These are phyloP conservation scores for Cavia aperea DNA, from an alignment of 2,113 vertebrate genomes.

Conservation along the genomic window DNA sequence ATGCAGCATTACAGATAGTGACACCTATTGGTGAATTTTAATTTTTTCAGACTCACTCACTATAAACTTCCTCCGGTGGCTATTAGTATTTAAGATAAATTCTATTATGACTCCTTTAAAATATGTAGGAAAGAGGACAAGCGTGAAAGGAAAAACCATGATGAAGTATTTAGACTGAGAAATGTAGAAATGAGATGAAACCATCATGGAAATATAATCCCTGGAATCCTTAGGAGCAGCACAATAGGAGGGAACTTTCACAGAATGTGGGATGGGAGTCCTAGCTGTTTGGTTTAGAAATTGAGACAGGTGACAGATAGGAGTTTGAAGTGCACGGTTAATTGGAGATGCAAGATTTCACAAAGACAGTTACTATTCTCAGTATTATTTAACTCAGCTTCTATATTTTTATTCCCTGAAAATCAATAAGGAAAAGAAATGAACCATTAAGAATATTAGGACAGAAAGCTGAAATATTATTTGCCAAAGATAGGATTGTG, in stretches of 20 bases:
- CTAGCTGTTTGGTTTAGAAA: not conserved
- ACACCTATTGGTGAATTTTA: not conserved
- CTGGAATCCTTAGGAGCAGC: not conserved
- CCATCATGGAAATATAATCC: not conserved
- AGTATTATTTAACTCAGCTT: not conserved
- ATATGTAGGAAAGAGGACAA: not conserved
- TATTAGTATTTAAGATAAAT: not conserved
- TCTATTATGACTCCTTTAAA: not conserved
- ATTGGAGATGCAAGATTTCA: not conserved
- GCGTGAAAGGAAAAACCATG: not conserved
- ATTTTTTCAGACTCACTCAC: not conserved
- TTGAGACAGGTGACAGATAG: not conserved
- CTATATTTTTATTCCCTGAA: not conserved
- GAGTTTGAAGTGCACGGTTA: not conserved
- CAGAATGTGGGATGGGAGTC: not conserved
- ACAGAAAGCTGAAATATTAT: not conserved
- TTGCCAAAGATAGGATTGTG: not conserved
- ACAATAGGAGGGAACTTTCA: not conserved
- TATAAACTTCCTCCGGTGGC: not conserved
- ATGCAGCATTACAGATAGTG: not conserved
- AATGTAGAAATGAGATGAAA: not conserved
- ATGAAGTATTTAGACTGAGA: not conserved
- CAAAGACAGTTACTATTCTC: not conserved
- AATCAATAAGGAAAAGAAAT: not conserved
- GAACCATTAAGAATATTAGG: not conserved